Evolutionary conservation across 2,888 invertebrate species (phyloP).

Genomic region (Amblyjoppa proteus): DNA sequence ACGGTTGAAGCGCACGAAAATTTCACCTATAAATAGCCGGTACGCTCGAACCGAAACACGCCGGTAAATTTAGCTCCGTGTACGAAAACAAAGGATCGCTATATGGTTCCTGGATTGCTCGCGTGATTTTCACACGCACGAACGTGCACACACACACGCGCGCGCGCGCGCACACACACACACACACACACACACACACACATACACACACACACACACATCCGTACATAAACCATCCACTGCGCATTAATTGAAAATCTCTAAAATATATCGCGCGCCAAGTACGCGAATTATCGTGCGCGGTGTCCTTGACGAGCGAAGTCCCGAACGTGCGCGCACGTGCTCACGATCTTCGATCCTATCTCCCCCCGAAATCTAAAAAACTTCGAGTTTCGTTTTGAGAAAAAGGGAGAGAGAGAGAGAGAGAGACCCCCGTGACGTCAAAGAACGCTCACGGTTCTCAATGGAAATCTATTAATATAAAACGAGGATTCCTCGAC

Average conservation of each 20-base stretch:
- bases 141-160: neutral
- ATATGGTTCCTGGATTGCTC: conserved; percentile 64
- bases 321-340: conserved; percentile 25
- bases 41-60: conserved; percentile 70
- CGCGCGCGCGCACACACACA: no score
- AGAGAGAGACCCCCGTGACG: conserved; percentile 21
- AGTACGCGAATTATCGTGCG: conserved; percentile 1
- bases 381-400: conserved; percentile 37
- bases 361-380: neutral
- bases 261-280: conserved; percentile 28
- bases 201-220: conserved; percentile 2
- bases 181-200: conserved; percentile 7
- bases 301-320: conserved; percentile 13
- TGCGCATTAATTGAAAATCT: conserved; percentile 62
- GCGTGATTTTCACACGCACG: conserved; percentile 52
- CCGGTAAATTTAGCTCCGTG: conserved; percentile 64
- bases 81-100: conserved; percentile 65
- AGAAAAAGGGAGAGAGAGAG: neutral
- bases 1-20: conserved; percentile 44
- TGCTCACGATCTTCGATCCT: conserved; percentile 11
- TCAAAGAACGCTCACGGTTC: conserved; percentile 37
- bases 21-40: conserved; percentile 70
- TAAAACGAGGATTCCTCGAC: conserved; percentile 53
- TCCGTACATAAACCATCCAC: conserved; percentile 38
- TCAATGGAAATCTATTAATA: conserved; percentile 67